Evolutionary conservation across 1,140 invertebrate genomes (phyloP).

Genomic region (Drosophila ironensis): DNA sequence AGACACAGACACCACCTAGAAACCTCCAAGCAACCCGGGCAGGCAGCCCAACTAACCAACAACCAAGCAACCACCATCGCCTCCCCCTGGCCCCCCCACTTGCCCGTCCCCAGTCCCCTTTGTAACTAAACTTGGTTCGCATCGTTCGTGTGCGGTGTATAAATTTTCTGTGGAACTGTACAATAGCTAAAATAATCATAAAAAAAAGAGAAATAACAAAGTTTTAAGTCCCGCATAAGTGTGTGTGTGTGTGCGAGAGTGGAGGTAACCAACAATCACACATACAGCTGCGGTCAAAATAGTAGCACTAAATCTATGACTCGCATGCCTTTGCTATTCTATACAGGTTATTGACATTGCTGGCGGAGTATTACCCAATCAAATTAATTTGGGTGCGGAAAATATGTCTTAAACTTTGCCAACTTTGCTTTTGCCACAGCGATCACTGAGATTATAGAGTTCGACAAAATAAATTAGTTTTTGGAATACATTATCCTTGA

Average conservation of each 20-base stretch:
- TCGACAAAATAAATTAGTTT: no score
- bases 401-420: no score
- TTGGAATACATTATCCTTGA: no score
- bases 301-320: neutral
- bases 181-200: conserved; percentile 72
- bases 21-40: no score
- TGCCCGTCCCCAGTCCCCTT: neutral
- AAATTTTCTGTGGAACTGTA: conserved; percentile 77
- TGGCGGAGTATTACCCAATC: no score
- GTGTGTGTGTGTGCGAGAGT: conserved; percentile 13
- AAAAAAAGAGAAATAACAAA: conserved; percentile 42
- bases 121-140: conserved; percentile 26
- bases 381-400: no score
- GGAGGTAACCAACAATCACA: conserved; percentile 34
- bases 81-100: neutral
- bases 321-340: neutral
- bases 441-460: no score
- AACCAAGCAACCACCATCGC: conserved; percentile 3
- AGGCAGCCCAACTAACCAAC: no score
- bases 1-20: no score
- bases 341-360: neutral
- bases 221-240: conserved; percentile 23
- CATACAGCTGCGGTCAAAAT: neutral
- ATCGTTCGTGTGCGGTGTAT: conserved; percentile 60
- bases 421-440: no score